These are phyloP conservation scores for Oncorhynchus masou DNA, from an alignment of 2,113 vertebrate genomes.

Conservation along the genomic window DNA sequence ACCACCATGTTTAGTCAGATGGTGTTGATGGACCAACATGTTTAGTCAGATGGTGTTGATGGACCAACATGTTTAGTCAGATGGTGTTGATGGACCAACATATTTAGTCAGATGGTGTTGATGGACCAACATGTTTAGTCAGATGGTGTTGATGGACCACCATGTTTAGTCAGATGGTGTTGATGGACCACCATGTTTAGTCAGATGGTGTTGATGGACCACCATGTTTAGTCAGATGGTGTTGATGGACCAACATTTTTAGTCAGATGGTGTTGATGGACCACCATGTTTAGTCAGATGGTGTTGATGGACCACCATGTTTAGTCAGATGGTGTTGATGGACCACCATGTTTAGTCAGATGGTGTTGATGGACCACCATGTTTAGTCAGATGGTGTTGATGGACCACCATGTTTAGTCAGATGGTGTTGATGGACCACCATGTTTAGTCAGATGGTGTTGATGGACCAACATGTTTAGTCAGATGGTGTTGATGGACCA, in stretches of 20 bases:
- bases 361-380: neutral
- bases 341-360: neutral
- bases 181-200: neutral
- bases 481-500: no score
- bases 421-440: no score
- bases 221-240: neutral
- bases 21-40: neutral
- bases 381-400: no score
- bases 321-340: no score
- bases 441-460: neutral
- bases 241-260: no score
- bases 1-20: neutral
- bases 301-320: neutral
- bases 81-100: neutral
- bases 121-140: neutral
- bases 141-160: neutral
- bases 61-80: neutral
- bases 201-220: slow-evolving; percentile 1
- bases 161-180: neutral
- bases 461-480: no score
- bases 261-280: no score
- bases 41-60: slow-evolving; percentile 3
- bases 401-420: neutral
- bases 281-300: neutral
- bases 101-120: neutral